Base-by-base conservation (phyloP, 2,888 invertebrate genomes). In the Dioctria rufipes region DNA sequence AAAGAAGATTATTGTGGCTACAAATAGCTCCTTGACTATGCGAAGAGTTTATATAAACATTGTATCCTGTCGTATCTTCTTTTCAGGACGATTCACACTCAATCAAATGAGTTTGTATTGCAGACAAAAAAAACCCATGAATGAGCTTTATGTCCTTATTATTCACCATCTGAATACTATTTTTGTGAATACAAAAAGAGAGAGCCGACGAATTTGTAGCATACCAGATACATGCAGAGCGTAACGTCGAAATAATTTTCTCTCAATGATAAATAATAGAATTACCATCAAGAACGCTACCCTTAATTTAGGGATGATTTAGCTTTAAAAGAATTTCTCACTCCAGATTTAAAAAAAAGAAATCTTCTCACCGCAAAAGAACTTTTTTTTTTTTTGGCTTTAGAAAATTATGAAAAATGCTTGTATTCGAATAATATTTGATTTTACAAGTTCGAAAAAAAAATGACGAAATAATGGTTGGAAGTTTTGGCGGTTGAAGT, bases 1-100 rank as follows among this genome's bases (percentile, higher is more conserved):
- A 49, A 3, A 51, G 1, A 25, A 25, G 25, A 25, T 25, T 25
- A 69, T 67, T 54, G 2, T 9, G 69, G 42, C 6, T 69, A 69
- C 69, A 69, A 25, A 69, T 69, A 39, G 69, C 69, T 69, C 37
- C 69, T 69, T 69, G 69, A 69, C 69, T 69, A 25, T 25, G 25
- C 25, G 69, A 51, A 25, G 25, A 69, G 69, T 37, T 25, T 25
- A 25, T 25, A 25, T 25, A 25, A 25, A 69, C 69, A 69, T 69
- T 51, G 69, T 51, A 67, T 67, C 46, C 46, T 6, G 5, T 8
- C 5, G 8, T 67, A 42, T 42, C n/a, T 49, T 69, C 69, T 51
- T 69, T 69, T 51, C 69, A 69, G 3, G 69, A 69, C 69, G 69
- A 69, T 69, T 69, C 69, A 69, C 69, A 69, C 69, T 69, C 69